Percentiles rank a stretch among this genome's conserved stretches.
Conservation (phyloP, 2,888 invertebrate genomes). For the Caenorhabditis sinica region DNA sequence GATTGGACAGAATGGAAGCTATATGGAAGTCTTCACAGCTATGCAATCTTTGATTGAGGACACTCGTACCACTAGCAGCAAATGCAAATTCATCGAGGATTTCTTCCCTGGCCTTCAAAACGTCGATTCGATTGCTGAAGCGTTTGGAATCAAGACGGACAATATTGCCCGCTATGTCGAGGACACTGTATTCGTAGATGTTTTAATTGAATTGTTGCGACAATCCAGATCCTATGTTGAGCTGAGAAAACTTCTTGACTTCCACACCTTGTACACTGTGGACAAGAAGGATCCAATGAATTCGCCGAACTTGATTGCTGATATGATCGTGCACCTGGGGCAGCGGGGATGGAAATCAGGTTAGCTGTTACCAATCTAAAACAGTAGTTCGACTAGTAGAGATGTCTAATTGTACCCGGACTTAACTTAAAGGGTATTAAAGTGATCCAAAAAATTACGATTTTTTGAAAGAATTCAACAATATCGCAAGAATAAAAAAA, state of each 20-base stretch:
- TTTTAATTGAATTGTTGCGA: slow-evolving; percentile 2
- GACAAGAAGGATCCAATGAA: no score
- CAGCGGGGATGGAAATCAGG: no score
- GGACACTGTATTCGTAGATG: not conserved
- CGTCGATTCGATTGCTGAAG: not conserved
- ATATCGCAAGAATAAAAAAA: no score
- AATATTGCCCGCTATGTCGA: not conserved
- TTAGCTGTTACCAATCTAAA: no score
- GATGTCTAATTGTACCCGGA: no score
- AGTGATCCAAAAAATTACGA: no score
- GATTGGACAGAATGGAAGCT: not conserved
- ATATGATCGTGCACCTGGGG: not conserved
- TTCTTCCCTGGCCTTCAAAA: not conserved
- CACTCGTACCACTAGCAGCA: not conserved
- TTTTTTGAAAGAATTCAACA: no score
- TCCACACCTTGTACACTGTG: no score
- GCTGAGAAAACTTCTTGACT: no score
- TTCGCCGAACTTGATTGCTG: no score
- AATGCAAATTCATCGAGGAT: slow-evolving; percentile 5
- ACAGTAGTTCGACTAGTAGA: no score
- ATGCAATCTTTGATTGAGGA: not conserved
- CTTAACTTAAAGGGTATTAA: no score
- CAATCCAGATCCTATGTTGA: not conserved
- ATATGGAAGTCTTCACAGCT: slow-evolving; percentile 6
- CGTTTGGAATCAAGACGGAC: not conserved